Evolutionary conservation across 2,888 invertebrate species (phyloP), one percentile per base, ranked within the genome.

Genomic region (Patella depressa): DNA sequence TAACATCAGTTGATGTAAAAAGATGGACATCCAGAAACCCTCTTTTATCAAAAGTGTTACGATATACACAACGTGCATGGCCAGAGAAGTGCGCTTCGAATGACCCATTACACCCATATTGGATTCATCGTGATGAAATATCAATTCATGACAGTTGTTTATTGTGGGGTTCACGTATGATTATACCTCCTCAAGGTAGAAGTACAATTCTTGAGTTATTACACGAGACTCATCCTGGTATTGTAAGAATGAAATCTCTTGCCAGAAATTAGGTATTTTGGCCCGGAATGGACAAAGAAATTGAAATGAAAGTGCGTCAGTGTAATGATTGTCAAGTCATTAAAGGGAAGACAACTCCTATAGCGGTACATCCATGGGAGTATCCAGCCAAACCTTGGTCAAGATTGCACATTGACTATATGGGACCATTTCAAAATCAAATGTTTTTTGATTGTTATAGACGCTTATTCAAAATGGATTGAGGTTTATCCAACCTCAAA

Each of bases 151-250:
- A 78, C n/a, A 74, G 76, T 4, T 81, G 80, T 74, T 7, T 81
- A 29, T 65, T 80, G 4, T 81, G 79, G 74, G 79, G 79, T 11
- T 34, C 45, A 15, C 69, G 75, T 17, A 74, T 80, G 1, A 55
- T 80, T 3, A 73, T 81, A 19, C 80, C 77, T 19, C 65, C 24
- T 54, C n/a, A 54, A 53, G 53, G 24, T 34, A 72, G 53, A 17
- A 53, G 74, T 15, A 19, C 70, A 34, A 29, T 80, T 24, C 45
- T 80, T 19, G 12, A 70, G 0, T 75, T 76, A 54, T 53, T 81
- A 29, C 81, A 82, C 29, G 59, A 65, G 4, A 69, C 72, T 17
- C 82, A 82, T 65, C 69, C 72, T 9, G 80, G 81, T 11, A 74
- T 80, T n/a, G 76, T 72, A 14, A 65, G 76, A 24, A 79, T 80